Base-by-base conservation (phyloP, 2,113 vertebrate species). In the Anguilla rostrata region DNA sequence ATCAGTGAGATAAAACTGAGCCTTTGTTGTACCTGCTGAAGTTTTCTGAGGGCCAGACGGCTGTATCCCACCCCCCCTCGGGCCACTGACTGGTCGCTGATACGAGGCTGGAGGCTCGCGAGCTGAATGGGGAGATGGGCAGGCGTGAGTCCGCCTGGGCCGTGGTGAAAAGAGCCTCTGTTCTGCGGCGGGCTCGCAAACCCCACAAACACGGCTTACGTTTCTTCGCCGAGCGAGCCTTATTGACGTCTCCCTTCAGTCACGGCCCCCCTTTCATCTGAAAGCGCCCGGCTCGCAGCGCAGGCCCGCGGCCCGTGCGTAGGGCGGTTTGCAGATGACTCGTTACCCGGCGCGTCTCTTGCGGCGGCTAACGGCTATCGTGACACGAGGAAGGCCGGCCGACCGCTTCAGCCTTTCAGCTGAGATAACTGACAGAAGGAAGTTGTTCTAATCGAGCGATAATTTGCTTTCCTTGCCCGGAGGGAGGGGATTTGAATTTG, bases 141-240 rank as follows among this genome's bases (percentile, higher is more conserved):
- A 89, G 84, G 83, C 39, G 40, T 34, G 39, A 82, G 53, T 60
- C 80, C 53, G 3, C n/a, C 57, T 82, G 60, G 78, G 81, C 66
- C 87, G 81, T 80, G 39, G 53, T 89, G 85, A 91, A 88, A 88
- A 89, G 86, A 71, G 63, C 87, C 75, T 88, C 87, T 89, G 90
- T 89, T 86, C 56, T 53, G 79, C 43, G 11, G 39, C 40, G 85
- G 86, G 60, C 84, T 83, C 40, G 82, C 22, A 57, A 82, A 71
- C 81, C 60, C 26, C 8, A 66, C 18, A 85, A 83, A 40, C 75
- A 49, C 86, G 84, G 53, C 82, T 88, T 85, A 85, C 46, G 15
- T 53, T 34, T 81, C 83, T 86, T 81, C 63, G 46, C 85, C 43
- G 46, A 71, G 85, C 71, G n/a, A 12, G 12, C 20, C 78, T 60